A percentile compares a stretch with the other conserved stretches of the same genome.
Evolutionary conservation across 1,140 invertebrate genomes (phyloP).

Genomic region (Drosophila sulfurigaster): DNA sequence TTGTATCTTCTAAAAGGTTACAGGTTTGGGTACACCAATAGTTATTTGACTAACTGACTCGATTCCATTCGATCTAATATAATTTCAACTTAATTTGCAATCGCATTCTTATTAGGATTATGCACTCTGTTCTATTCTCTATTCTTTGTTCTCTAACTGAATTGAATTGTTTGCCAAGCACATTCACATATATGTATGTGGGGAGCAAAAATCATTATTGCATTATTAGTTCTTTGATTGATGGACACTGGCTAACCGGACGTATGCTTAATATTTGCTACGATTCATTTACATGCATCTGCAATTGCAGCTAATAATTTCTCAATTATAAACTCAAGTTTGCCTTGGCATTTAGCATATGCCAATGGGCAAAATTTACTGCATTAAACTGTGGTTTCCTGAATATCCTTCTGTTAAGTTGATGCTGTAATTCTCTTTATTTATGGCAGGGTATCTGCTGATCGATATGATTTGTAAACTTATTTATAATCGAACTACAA

Average conservation of each 20-base stretch:
- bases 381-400: too few species aligned
- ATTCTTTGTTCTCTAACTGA: slow-evolving; percentile 23
- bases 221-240: not conserved
- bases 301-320: slow-evolving; percentile 50
- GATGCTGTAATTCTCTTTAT: not conserved
- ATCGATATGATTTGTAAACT: not conserved
- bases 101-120: too few species aligned
- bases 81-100: not conserved
- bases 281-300: slow-evolving; percentile 19
- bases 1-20: too few species aligned
- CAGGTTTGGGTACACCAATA: too few species aligned
- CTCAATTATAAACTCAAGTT: slow-evolving; percentile 13
- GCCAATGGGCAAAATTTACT: too few species aligned
- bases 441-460: not conserved
- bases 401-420: not conserved
- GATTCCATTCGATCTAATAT: too few species aligned
- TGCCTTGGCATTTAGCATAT: too few species aligned
- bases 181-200: slow-evolving; percentile 66
- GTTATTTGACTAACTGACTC: not conserved
- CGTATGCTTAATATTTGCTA: slow-evolving; percentile 37
- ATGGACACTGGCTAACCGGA: slow-evolving; percentile 3
- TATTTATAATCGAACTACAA: slow-evolving; percentile 32
- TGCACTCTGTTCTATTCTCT: not conserved
- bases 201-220: slow-evolving; percentile 38
- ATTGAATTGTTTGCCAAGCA: slow-evolving; percentile 69